Conservation (phyloP, 1,140 invertebrate species). For the Mesaphorura yosii region DNA sequence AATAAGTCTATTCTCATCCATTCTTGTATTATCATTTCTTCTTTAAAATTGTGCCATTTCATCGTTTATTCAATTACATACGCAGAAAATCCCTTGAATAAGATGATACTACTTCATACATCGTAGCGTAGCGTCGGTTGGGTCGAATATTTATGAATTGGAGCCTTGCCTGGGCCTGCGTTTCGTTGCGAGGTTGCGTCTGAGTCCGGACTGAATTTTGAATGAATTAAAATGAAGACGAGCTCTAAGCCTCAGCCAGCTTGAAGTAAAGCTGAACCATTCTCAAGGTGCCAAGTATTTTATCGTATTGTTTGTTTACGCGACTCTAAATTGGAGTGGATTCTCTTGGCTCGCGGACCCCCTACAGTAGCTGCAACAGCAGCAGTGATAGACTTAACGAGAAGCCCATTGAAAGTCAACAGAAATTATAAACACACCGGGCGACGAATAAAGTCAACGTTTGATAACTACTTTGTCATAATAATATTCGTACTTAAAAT, state of each 20-base stretch:
- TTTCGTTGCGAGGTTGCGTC: constrained; percentile 22
- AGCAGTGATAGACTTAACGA: constrained; percentile 28
- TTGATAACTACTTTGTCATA: constrained; percentile 26
- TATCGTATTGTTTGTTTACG: no score
- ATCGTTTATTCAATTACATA: constrained; percentile 28
- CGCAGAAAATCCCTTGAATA: constrained; percentile 25
- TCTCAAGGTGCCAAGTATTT: no score
- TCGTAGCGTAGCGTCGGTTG: not conserved
- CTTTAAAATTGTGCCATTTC: constrained; percentile 22
- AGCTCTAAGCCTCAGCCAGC: not conserved
- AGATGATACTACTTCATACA: not conserved
- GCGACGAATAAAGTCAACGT: constrained; percentile 20
- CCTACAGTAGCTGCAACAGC: no score
- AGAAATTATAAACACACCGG: no score
- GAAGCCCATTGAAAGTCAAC: constrained; percentile 23
- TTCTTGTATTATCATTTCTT: no score
- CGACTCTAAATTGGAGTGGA: no score
- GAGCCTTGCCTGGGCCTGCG: not conserved
- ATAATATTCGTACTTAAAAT: no score
- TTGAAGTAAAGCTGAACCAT: no score
- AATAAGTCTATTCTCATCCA: no score
- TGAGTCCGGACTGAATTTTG: constrained; percentile 4
- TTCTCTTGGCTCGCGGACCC: no score
- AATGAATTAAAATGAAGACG: not conserved
- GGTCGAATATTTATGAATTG: no score